Evolutionary conservation across 1,140 invertebrate genomes (phyloP).

Genomic region (Littorina saxatilis): DNA sequence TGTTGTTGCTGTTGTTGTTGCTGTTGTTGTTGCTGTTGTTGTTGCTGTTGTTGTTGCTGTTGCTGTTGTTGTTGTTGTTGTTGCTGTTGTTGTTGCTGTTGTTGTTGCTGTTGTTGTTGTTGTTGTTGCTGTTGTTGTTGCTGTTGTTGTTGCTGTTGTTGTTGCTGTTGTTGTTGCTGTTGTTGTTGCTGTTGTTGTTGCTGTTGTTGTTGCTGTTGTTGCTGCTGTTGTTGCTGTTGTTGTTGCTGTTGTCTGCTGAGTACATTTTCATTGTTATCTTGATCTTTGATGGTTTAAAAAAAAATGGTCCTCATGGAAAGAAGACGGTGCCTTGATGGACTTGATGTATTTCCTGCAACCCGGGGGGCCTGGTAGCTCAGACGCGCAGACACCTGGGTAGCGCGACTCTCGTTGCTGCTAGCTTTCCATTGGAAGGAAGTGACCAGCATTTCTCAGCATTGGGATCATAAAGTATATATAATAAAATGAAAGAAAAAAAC

Average conservation of each 20-base stretch:
- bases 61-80: conserved; percentile 25
- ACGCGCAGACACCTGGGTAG: too few relatives aligned
- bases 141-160: conserved; percentile 24
- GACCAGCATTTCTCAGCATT: too few relatives aligned
- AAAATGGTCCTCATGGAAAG: too few relatives aligned
- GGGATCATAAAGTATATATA: too few relatives aligned
- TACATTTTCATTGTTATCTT: conserved; percentile 26
- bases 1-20: not conserved
- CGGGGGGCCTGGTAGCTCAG: too few relatives aligned
- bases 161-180: conserved; percentile 20
- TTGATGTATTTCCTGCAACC: too few relatives aligned
- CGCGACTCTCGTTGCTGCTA: too few relatives aligned
- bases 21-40: conserved; percentile 11
- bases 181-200: conserved; percentile 21
- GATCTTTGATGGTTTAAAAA: conserved; percentile 33
- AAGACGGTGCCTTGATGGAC: too few relatives aligned
- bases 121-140: conserved; percentile 24
- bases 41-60: conserved; percentile 14
- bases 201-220: conserved; percentile 20
- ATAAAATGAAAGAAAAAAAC: too few relatives aligned
- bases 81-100: not conserved
- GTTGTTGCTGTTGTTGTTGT: conserved; percentile 13
- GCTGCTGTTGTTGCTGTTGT: conserved; percentile 30
- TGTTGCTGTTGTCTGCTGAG: conserved; percentile 23
- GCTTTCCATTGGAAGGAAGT: too few relatives aligned